These are phyloP conservation scores for Agrotis segetum DNA, from an alignment of 2,888 invertebrate genomes.

Conservation along the genomic window DNA sequence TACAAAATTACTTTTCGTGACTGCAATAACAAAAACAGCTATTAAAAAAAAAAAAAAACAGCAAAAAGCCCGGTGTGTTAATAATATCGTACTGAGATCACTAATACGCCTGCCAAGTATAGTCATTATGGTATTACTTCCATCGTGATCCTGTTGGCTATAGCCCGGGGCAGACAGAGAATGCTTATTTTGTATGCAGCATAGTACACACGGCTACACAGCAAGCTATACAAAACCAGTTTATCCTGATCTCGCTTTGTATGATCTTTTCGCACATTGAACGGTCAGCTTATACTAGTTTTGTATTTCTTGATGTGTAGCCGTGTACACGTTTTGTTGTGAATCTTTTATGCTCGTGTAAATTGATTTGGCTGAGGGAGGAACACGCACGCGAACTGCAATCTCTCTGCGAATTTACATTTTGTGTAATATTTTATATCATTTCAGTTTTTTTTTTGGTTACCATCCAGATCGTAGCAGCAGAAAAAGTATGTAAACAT, in stretches of 20 bases:
- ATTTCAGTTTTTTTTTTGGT: background rate
- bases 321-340: slow-evolving; percentile 7
- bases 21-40: slow-evolving; percentile 10
- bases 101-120: slow-evolving; percentile 51
- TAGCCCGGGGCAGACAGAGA: slow-evolving; percentile 29
- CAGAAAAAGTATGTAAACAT: too few species aligned
- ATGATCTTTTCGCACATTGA: too few species aligned
- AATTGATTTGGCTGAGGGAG: slow-evolving; percentile 38
- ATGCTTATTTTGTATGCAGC: slow-evolving; percentile 17
- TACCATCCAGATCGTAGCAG: too few species aligned
- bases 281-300: too few species aligned
- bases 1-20: slow-evolving; percentile 8
- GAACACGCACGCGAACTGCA: slow-evolving; percentile 25
- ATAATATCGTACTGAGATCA: slow-evolving; percentile 53
- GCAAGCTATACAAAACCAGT: too few species aligned
- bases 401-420: background rate
- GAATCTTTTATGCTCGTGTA: slow-evolving; percentile 27
- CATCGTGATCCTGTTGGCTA: slow-evolving; percentile 25
- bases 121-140: slow-evolving; percentile 47
- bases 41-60: slow-evolving; percentile 28
- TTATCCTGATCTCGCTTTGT: too few species aligned
- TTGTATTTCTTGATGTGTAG: too few species aligned
- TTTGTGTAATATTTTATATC: background rate
- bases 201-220: background rate
- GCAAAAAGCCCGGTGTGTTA: slow-evolving; percentile 39